Percentiles rank a stretch among this genome's conserved stretches.
Evolutionary conservation across 2,113 vertebrate genomes (phyloP).

Genomic region (Chitala chitala): DNA sequence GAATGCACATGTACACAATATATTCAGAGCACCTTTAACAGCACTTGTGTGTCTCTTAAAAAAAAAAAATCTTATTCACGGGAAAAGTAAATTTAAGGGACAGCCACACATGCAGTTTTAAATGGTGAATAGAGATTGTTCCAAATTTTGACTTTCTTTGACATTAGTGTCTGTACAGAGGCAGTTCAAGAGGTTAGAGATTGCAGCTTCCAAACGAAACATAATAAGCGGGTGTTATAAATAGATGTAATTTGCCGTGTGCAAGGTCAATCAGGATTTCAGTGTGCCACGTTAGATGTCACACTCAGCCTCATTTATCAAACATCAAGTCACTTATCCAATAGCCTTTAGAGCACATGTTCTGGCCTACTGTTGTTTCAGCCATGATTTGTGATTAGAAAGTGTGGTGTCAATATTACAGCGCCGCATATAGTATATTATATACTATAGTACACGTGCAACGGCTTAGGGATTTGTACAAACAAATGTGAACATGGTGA

Average conservation of each 20-base stretch:
- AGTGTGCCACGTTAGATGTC: neutral
- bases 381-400: neutral
- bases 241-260: neutral
- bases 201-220: conserved; percentile 4
- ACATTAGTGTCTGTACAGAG: neutral
- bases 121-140: no score
- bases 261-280: conserved; percentile 5
- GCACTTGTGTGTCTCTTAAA: no score
- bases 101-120: no score
- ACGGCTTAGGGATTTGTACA: no score
- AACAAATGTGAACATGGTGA: no score
- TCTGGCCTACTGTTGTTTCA: neutral
- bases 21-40: no score
- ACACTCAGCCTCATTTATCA: conserved; percentile 6
- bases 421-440: no score
- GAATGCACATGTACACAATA: no score
- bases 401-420: no score
- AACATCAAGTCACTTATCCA: neutral
- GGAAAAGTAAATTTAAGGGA: no score
- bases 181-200: neutral
- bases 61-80: no score
- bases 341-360: neutral
- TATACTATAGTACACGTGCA: no score
- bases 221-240: conserved; percentile 1
- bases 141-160: neutral